phyloP scores from a whole-genome alignment of 2,797 vertebrate species.

The Lophius americanus region DNA sequence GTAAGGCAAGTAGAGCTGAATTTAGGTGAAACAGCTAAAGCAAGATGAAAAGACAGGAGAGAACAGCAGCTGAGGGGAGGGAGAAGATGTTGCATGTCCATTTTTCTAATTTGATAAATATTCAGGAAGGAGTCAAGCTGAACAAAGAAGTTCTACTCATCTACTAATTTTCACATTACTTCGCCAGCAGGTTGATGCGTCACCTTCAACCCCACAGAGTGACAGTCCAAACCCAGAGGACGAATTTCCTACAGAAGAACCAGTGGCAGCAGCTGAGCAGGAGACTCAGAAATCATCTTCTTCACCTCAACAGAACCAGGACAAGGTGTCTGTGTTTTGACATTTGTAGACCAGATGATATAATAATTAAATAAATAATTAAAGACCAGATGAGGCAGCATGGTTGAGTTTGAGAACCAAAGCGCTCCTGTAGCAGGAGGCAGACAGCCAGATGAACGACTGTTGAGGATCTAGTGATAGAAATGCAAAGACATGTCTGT shows the following conservation, averaged over 20 bases:
- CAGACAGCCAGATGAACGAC: neutral
- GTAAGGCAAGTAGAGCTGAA: neutral
- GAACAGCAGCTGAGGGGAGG: neutral
- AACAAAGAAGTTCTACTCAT: conserved; percentile 8
- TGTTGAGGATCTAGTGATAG: neutral
- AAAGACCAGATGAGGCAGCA: conserved; percentile 4
- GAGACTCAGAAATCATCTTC: conserved; percentile 27
- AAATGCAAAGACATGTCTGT: neutral
- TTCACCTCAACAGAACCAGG: conserved; percentile 29
- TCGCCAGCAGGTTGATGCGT: conserved; percentile 23
- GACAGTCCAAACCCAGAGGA: conserved; percentile 24
- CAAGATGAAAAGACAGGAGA: neutral
- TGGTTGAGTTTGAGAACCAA: neutral
- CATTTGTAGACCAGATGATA: neutral
- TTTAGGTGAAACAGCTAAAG: conserved; percentile 7
- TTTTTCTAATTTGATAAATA: neutral
- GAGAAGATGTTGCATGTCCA: neutral
- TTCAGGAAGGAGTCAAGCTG: conserved; percentile 19
- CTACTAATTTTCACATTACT: neutral
- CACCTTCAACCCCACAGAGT: conserved; percentile 12
- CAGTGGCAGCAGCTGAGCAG: conserved; percentile 16
- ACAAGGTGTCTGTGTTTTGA: conserved; percentile 5
- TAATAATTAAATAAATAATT: no score
- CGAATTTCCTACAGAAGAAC: conserved; percentile 15
- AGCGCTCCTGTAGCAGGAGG: neutral